These are phyloP conservation scores for Agriotes lineatus DNA, from an alignment of 2,888 invertebrate species.

Conservation along the genomic window DNA sequence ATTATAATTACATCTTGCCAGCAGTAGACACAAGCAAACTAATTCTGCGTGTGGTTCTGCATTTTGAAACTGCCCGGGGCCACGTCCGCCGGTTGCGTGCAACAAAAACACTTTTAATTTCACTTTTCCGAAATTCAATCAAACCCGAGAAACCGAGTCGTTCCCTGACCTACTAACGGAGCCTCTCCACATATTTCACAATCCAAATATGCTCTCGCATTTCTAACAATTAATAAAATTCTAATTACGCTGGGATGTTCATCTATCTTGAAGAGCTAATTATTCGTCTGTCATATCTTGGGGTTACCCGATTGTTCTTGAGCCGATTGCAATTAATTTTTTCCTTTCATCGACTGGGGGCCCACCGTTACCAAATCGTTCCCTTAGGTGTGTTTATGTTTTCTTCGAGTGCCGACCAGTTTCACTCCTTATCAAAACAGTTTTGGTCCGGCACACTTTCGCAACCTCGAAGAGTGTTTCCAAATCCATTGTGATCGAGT, in stretches of 20 bases:
- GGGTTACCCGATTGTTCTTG: constrained; percentile 2
- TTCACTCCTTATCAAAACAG: constrained; percentile 15
- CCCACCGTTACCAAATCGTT: neutral
- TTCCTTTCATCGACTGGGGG: neutral
- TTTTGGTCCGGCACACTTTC: constrained; percentile 13
- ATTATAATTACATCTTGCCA: constrained; percentile 5
- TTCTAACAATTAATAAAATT: constrained; percentile 22
- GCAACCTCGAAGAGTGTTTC: neutral
- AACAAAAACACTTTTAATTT: constrained; percentile 2
- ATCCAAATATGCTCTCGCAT: constrained; percentile 5
- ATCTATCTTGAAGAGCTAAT: constrained; percentile 18
- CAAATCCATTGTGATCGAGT: neutral
- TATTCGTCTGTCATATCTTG: constrained; percentile 8
- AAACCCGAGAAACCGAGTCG: neutral
- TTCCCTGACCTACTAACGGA: constrained; percentile 19
- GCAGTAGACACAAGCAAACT: constrained; percentile 8
- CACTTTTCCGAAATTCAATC: constrained; percentile 17
- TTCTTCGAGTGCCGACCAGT: neutral
- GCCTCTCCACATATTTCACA: constrained; percentile 11
- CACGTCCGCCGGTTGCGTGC: constrained; percentile 9
- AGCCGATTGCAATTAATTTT: constrained; percentile 19
- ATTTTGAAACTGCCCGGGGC: neutral
- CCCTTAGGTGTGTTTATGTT: neutral
- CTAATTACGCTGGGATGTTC: constrained; percentile 14
- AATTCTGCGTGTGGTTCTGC: constrained; percentile 7